Evolutionary conservation across 2,888 invertebrate species (phyloP).

Genomic region (Oasisia sp.): DNA sequence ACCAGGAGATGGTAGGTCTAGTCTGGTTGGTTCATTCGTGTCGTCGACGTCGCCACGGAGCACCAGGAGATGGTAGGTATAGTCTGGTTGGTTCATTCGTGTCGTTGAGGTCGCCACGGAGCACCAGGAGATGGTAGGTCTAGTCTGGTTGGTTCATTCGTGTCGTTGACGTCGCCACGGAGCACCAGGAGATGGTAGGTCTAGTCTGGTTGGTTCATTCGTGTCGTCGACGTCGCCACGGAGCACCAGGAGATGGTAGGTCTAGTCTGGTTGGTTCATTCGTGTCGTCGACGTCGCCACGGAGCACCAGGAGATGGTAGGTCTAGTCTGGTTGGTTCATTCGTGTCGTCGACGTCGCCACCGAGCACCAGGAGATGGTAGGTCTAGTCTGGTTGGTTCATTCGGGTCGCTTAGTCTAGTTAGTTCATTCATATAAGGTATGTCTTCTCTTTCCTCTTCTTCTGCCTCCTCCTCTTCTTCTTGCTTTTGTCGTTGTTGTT

Average conservation of each 20-base stretch:
- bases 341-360: too few relatives aligned
- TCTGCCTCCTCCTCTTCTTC: too few relatives aligned
- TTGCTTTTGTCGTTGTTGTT: too few relatives aligned
- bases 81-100: neutral
- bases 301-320: slow-evolving; percentile 35
- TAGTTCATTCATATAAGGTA: too few relatives aligned
- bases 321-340: neutral
- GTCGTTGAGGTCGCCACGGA: slow-evolving; percentile 34
- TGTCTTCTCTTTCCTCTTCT: too few relatives aligned
- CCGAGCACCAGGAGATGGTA: too few relatives aligned
- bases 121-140: slow-evolving; percentile 33
- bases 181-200: slow-evolving; percentile 35
- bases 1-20: slow-evolving; percentile 36
- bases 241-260: slow-evolving; percentile 36
- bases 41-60: slow-evolving; percentile 32
- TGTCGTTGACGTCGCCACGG: slow-evolving; percentile 31
- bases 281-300: slow-evolving; percentile 27
- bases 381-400: too few relatives aligned
- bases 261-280: neutral
- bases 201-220: neutral
- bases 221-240: slow-evolving; percentile 26
- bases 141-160: neutral
- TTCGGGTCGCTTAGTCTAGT: too few relatives aligned
- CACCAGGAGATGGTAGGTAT: slow-evolving; percentile 37
- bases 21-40: neutral